Evolutionary conservation across 53 echinoderm and acorn worm genomes (phyloP).

Genomic region (Paelopatides confundens): DNA sequence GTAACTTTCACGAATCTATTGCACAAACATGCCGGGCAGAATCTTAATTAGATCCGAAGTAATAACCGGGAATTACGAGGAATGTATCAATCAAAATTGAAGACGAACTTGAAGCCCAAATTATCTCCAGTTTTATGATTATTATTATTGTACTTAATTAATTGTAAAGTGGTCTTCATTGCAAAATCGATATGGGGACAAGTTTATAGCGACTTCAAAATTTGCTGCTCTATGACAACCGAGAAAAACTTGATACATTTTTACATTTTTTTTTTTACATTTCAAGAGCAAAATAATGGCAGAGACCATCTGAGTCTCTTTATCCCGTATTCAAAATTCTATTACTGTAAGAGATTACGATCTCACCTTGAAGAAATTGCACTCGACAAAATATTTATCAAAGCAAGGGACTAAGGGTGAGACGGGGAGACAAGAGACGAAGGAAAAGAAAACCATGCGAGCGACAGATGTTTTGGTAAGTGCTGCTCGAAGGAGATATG

Average conservation of each 20-base stretch:
- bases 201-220: neutral
- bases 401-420: neutral
- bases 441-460: neutral
- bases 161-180: too few species aligned
- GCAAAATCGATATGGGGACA: too few species aligned
- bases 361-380: conserved; percentile 33
- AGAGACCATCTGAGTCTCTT: neutral
- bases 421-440: neutral
- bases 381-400: neutral
- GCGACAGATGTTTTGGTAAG: conserved; percentile 31
- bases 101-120: too few species aligned
- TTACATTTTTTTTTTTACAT: too few species aligned
- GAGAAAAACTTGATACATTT: neutral
- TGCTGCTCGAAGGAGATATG: neutral
- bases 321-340: neutral
- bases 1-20: too few species aligned
- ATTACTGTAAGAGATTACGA: conserved; percentile 14
- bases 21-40: neutral
- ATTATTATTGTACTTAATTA: too few species aligned
- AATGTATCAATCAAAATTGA: neutral
- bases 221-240: neutral
- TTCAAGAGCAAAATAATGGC: neutral
- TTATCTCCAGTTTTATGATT: too few species aligned
- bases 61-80: neutral
- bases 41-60: neutral